Evolutionary conservation across 2,888 invertebrate species (phyloP).

Genomic region (Patella depressa): DNA sequence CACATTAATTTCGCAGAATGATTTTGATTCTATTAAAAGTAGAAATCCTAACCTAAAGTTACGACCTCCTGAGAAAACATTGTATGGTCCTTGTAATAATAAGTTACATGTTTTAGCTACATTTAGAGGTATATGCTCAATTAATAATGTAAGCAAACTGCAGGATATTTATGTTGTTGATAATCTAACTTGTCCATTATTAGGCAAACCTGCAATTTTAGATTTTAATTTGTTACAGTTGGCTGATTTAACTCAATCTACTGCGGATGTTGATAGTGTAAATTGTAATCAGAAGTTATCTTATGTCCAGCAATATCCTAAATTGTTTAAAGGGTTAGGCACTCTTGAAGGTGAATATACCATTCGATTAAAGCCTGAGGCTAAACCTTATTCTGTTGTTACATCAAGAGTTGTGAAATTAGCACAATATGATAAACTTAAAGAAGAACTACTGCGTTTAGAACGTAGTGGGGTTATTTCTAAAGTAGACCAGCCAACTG

Average conservation of each 20-base stretch:
- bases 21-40: not conserved
- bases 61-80: not conserved
- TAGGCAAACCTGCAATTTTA: not conserved
- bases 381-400: constrained; percentile 2
- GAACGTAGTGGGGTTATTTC: not conserved
- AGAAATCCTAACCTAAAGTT: not conserved
- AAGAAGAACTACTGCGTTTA: not conserved
- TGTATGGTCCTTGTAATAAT: not conserved
- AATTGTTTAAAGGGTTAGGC: not conserved
- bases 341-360: not conserved
- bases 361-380: not conserved
- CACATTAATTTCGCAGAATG: not conserved
- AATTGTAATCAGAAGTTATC: not conserved
- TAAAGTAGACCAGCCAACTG: not conserved
- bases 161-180: not conserved
- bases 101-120: not conserved
- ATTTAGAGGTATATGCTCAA: not conserved
- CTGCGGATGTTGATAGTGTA: not conserved
- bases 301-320: not conserved
- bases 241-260: not conserved
- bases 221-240: not conserved
- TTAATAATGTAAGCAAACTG: not conserved
- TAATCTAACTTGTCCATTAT: not conserved
- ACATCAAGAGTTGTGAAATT: not conserved
- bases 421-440: constrained; percentile 5